Evolutionary conservation across 2,113 vertebrate genomes (phyloP).

Genomic region (Crypturellus undulatus): DNA sequence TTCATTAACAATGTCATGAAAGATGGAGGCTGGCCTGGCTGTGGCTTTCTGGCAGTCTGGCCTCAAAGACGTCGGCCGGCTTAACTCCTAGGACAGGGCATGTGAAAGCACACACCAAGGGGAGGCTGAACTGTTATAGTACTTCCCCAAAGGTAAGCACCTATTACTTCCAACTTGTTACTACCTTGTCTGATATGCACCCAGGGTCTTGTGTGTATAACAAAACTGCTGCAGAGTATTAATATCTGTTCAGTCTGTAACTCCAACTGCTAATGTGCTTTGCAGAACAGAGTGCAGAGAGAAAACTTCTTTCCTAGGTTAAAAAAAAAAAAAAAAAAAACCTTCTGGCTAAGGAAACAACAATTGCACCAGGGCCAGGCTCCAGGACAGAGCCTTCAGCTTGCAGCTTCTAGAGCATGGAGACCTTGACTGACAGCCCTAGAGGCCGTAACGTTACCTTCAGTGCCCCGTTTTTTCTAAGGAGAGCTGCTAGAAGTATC

Average conservation of each 20-base stretch:
- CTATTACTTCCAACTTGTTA: fast-evolving
- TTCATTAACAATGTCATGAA: fast-evolving
- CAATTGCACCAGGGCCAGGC: neutral
- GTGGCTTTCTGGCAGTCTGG: neutral
- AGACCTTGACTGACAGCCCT: neutral
- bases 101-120: fast-evolving
- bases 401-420: neutral
- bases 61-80: neutral
- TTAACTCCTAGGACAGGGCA: neutral
- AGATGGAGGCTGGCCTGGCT: neutral
- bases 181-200: neutral
- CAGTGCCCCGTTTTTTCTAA: neutral
- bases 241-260: neutral
- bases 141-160: neutral
- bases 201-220: neutral
- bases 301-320: neutral
- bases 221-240: neutral
- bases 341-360: neutral
- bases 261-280: neutral
- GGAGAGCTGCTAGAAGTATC: neutral
- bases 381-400: neutral
- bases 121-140: neutral
- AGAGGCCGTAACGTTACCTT: neutral
- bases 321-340: neutral
- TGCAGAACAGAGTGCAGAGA: neutral